Base-by-base conservation (phyloP, 2,888 invertebrate species). In the Eristalis tenax region DNA sequence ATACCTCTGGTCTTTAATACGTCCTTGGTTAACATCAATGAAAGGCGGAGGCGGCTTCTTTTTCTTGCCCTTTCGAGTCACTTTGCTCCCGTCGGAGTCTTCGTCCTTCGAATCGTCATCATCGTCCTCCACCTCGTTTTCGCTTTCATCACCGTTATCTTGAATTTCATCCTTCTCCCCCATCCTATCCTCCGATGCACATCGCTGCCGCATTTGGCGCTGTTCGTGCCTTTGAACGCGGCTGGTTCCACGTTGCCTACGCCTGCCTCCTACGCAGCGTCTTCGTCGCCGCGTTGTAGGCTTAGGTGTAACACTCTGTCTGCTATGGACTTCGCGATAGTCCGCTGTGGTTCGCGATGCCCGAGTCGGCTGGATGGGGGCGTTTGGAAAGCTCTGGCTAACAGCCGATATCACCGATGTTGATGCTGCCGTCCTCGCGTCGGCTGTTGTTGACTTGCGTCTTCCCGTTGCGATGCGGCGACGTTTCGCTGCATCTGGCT, bases 351-450 rank as follows among this genome's bases (percentile, higher is more conserved):
- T 59, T 75, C 76, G 79, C 43, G 79, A 80, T 73, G 90, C 90
- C 78, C 90, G 89, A 89, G 77, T 84, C 88, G 93, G 92, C 92
- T 93, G 93, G 92, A 93, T 92, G 93, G 93, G 93, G 93, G 93
- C 90, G 88, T 78, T 91, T 88, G 91, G 93, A 93, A 93, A 93
- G 91, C 92, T 91, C 91, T 90, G 91, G 43, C 89, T 89, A 59
- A 75, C 59, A 73, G 81, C 71, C 69, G 83, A 43, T 65, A 78
- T 71, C 74, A 65, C 59, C 56, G 56, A 64, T 35, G 75, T 82
- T 15, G 71, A 56, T 56, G 38, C 50, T 40, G 82, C 22, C n/a
- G 68, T 13, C 15, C 61, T 59, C 11, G 65, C 68, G 35, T 63
- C 64, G 15, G 43, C 26, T 10, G 75, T 64, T 28, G 65, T 86